These are phyloP conservation scores for Cottus gobio DNA, from an alignment of 2,113 vertebrate genomes.

Conservation along the genomic window DNA sequence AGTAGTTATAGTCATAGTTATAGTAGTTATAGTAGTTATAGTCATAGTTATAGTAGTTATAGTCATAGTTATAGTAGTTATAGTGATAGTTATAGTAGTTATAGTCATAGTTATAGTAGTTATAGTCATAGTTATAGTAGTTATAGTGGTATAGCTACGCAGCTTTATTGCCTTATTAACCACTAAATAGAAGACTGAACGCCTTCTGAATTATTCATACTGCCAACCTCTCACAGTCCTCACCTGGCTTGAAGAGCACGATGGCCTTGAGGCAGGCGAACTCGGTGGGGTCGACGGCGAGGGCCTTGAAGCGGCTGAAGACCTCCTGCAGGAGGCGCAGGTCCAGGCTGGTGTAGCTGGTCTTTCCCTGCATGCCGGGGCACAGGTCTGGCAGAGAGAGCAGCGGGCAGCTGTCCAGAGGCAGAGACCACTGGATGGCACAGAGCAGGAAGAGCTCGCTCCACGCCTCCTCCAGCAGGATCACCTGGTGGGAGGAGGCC, in stretches of 20 bases:
- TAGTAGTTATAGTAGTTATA: no score
- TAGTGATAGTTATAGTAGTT: no score
- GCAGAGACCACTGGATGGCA: slow-evolving; percentile 97
- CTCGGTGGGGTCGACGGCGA: slow-evolving; percentile 94
- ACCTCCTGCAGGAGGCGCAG: slow-evolving; percentile 91
- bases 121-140: no score
- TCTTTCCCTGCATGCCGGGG: slow-evolving; percentile 84
- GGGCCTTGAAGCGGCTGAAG: slow-evolving; percentile 89
- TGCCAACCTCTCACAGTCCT: slow-evolving; percentile 19
- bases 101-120: no score
- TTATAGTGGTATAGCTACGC: no score
- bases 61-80: no score
- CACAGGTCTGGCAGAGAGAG: slow-evolving; percentile 88
- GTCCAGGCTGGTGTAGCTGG: slow-evolving; percentile 84
- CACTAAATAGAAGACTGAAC: no score
- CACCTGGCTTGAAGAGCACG: slow-evolving; percentile 98
- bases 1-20: no score
- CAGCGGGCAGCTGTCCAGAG: slow-evolving; percentile 93
- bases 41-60: no score
- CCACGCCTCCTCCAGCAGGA: slow-evolving; percentile 97
- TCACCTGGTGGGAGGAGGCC: slow-evolving; percentile 85
- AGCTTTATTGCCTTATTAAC: no score
- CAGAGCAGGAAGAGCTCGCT: slow-evolving; percentile 98
- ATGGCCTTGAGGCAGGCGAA: slow-evolving; percentile 98
- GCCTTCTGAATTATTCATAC: neutral